Evolutionary conservation across 1,140 invertebrate species (phyloP).

Genomic region (Pseudoatta argentina): DNA sequence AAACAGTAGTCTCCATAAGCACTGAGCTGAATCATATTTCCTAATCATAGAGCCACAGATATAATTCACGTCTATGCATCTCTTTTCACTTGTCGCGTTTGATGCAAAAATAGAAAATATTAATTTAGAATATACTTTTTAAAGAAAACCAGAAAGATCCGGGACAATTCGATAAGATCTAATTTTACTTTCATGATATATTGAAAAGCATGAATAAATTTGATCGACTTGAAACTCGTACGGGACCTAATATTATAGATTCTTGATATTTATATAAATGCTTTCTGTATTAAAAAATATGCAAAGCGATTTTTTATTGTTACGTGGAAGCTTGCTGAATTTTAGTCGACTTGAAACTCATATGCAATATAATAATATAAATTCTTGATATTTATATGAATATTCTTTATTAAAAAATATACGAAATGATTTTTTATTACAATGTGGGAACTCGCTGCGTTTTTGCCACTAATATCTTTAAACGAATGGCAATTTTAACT

Average conservation of each 20-base stretch:
- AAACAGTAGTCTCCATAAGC: neutral
- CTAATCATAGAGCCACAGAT: neutral
- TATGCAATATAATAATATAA: too few species aligned
- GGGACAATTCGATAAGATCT: neutral
- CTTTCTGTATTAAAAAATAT: neutral
- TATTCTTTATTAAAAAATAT: neutral
- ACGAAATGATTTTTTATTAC: neutral
- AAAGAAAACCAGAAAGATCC: neutral
- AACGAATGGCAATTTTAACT: neutral
- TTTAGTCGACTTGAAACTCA: neutral
- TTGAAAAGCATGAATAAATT: neutral
- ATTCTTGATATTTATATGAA: neutral
- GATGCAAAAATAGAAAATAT: neutral
- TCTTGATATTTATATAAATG: neutral
- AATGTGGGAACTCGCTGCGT: neutral
- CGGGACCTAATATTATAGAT: neutral
- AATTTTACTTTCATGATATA: slow-evolving; percentile 8
- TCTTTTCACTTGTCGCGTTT: neutral
- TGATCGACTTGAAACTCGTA: neutral
- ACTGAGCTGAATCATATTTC: slow-evolving; percentile 17
- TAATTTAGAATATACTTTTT: neutral
- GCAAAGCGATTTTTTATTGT: neutral
- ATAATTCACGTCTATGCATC: neutral
- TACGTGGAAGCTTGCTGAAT: neutral
- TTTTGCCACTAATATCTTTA: neutral